These are phyloP conservation scores for Pseudomyrmex concolor DNA, from an alignment of 1,140 invertebrate species.

Conservation along the genomic window DNA sequence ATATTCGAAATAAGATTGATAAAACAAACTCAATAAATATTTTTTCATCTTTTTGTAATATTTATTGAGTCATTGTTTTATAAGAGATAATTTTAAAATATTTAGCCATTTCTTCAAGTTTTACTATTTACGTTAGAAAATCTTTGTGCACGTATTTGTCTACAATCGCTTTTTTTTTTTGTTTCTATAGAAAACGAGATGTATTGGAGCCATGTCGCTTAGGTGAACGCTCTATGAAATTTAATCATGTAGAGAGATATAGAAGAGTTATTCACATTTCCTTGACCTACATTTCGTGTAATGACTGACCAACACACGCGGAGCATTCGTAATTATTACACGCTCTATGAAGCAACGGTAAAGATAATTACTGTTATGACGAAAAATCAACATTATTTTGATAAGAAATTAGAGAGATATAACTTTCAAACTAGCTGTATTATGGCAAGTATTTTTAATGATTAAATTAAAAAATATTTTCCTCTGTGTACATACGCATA, in stretches of 20 bases:
- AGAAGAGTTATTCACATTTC: constrained; percentile 27
- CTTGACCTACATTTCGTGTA: constrained; percentile 61
- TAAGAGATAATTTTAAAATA: no score
- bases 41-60: no score
- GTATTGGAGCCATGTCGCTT: neutral
- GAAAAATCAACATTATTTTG: neutral
- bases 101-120: no score
- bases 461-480: neutral
- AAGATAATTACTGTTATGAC: constrained; percentile 18
- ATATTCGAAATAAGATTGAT: no score
- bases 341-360: neutral
- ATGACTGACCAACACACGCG: neutral
- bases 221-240: constrained; percentile 9
- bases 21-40: no score
- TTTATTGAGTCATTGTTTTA: no score
- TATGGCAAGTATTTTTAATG: neutral
- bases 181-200: neutral
- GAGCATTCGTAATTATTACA: constrained; percentile 16
- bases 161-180: neutral
- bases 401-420: neutral
- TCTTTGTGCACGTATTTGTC: no score
- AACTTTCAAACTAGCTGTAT: neutral
- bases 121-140: no score
- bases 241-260: neutral
- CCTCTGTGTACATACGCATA: neutral